phyloP scores from a whole-genome alignment of 2,113 vertebrate species.

The Montifringilla adamsi region DNA sequence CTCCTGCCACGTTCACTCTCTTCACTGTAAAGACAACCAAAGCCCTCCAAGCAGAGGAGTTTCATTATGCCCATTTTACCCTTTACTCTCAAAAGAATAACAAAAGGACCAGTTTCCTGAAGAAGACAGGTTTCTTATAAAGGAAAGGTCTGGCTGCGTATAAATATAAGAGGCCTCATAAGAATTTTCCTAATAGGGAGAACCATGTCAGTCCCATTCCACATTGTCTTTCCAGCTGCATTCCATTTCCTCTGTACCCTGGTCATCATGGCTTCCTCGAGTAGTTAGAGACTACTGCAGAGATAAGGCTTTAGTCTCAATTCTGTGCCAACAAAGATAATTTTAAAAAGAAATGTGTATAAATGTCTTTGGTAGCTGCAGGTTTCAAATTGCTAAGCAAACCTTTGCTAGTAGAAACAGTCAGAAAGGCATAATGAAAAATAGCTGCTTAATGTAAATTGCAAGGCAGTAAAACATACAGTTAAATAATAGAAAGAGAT shows the following conservation, averaged over 20 bases:
- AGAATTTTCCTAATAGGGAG: not conserved
- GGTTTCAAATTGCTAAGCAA: not conserved
- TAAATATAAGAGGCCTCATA: not conserved
- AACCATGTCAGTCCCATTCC: not conserved
- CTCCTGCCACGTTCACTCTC: rapidly evolving
- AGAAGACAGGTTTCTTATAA: not conserved
- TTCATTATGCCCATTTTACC: not conserved
- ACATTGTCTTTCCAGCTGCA: not conserved
- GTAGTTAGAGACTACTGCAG: not conserved
- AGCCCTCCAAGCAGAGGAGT: not conserved
- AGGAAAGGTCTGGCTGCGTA: not conserved
- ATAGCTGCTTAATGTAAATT: not conserved
- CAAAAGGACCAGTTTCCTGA: not conserved
- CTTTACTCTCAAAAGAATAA: not conserved
- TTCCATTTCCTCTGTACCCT: not conserved
- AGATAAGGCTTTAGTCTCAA: not conserved
- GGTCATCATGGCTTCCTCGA: not conserved
- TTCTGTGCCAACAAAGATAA: not conserved
- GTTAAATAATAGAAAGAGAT: constrained; percentile 9
- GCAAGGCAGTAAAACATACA: not conserved
- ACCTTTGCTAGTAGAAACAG: not conserved
- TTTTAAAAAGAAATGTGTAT: not conserved
- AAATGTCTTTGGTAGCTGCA: not conserved
- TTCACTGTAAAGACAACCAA: not conserved
- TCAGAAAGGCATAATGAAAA: not conserved